phyloP scores from a whole-genome alignment of 1,140 invertebrate genomes.

The Diabrotica virgifera region DNA sequence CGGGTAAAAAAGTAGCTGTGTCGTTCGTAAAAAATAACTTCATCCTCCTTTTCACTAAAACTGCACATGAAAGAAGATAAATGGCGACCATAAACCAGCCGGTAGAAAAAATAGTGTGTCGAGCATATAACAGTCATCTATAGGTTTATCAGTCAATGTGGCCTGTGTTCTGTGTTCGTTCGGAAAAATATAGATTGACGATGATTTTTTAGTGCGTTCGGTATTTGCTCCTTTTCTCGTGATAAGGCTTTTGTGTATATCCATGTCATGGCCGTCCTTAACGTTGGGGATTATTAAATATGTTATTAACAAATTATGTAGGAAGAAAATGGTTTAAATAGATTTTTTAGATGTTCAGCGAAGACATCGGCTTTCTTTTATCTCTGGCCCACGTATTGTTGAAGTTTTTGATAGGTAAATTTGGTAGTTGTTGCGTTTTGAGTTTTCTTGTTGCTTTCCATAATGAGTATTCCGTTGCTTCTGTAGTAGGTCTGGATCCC shows the following conservation, averaged over 20 bases:
- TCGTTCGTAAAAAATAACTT: neutral
- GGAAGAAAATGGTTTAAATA: too few species aligned
- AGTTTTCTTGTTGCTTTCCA: too few species aligned
- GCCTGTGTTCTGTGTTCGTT: neutral
- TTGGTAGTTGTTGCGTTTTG: too few species aligned
- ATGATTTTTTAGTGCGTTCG: conserved; percentile 41
- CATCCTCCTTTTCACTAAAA: conserved; percentile 11
- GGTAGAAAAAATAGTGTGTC: conserved; percentile 41
- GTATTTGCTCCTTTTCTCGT: conserved; percentile 42
- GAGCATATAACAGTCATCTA: conserved; percentile 43
- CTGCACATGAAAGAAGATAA: conserved; percentile 22
- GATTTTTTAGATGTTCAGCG: too few species aligned
- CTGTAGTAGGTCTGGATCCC: too few species aligned
- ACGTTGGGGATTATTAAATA: too few species aligned
- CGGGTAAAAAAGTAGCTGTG: neutral
- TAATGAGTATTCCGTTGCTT: too few species aligned
- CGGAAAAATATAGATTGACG: conserved; percentile 42
- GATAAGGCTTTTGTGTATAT: conserved; percentile 47
- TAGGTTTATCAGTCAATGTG: conserved; percentile 44
- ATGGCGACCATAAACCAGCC: conserved; percentile 24
- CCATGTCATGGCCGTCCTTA: too few species aligned
- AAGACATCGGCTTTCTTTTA: too few species aligned
- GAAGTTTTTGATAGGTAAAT: too few species aligned
- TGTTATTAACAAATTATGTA: too few species aligned
- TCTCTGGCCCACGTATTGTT: too few species aligned